A percentile compares a stretch with the other conserved stretches of the same genome.
Conservation (phyloP, 2,113 vertebrate species). For the Cariama cristata region DNA sequence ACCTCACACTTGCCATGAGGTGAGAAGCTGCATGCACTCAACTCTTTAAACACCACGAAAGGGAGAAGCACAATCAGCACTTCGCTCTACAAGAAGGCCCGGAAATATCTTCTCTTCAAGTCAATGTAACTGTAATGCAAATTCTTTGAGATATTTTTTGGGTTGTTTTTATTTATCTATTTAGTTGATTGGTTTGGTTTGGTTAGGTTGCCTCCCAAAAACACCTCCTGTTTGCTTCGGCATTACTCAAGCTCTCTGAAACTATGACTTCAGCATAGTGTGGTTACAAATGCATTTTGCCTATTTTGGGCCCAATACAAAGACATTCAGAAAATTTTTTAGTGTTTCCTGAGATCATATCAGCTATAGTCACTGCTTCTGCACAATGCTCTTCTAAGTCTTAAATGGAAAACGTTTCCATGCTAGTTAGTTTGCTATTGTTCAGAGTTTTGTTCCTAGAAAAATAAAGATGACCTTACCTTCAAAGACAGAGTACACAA, state of each 20-base stretch:
- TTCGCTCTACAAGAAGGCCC: neutral
- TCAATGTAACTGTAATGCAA: neutral
- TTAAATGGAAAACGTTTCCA: neutral
- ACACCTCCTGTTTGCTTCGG: neutral
- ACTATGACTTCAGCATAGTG: neutral
- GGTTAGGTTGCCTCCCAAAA: neutral
- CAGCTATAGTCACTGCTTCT: neutral
- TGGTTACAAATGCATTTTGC: neutral
- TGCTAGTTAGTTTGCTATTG: neutral
- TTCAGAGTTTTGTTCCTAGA: neutral
- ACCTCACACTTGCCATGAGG: neutral
- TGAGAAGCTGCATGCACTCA: neutral
- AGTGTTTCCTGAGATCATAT: neutral
- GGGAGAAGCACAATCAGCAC: neutral
- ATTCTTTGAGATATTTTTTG: neutral
- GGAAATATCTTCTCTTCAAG: neutral
- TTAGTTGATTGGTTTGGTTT: neutral
- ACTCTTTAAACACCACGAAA: neutral
- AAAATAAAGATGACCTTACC: conserved; percentile 13
- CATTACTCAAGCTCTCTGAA: neutral
- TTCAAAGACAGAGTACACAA: conserved; percentile 22
- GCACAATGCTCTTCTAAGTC: neutral
- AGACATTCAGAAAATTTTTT: neutral
- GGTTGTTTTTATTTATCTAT: neutral
- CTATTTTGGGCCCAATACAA: neutral